Conservation (phyloP, 2,888 invertebrate species). For the Drosophila multiciliata region DNA sequence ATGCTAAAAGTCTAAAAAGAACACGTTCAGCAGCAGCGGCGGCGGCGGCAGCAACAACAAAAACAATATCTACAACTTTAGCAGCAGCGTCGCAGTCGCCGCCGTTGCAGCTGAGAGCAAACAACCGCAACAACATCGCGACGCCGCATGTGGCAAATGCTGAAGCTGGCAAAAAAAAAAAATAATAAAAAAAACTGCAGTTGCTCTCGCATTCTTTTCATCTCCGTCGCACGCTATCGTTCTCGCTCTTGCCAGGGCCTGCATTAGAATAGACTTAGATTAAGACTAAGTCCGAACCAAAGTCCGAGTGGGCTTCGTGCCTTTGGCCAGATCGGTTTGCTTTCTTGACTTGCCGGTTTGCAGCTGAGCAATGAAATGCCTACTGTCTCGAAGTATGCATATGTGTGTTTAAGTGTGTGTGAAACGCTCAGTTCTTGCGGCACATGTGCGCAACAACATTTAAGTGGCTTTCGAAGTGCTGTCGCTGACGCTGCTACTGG, state of each 20-base stretch:
- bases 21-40: constrained; percentile 74
- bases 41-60: constrained; percentile 53
- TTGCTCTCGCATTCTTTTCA: constrained; percentile 26
- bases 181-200: constrained; percentile 18
- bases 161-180: constrained; percentile 44
- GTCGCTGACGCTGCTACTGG: constrained; percentile 53
- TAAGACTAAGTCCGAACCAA: constrained; percentile 64
- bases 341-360: constrained; percentile 73
- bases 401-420: constrained; percentile 11
- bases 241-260: constrained; percentile 38
- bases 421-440: constrained; percentile 65
- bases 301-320: constrained; percentile 67
- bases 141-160: constrained; percentile 77
- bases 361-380: constrained; percentile 39
- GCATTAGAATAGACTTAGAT: constrained; percentile 81
- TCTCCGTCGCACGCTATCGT: constrained; percentile 20
- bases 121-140: constrained; percentile 37
- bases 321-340: constrained; percentile 47
- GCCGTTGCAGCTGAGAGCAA: constrained; percentile 61
- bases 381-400: neutral
- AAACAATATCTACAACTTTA: constrained; percentile 52
- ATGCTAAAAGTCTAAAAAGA: constrained; percentile 83
- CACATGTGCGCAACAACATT: constrained; percentile 70
- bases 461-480: constrained; percentile 72
- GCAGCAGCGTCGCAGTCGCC: constrained; percentile 41